Evolutionary conservation across 2,888 invertebrate genomes (phyloP).

Genomic region (Leptopilina syphax): DNA sequence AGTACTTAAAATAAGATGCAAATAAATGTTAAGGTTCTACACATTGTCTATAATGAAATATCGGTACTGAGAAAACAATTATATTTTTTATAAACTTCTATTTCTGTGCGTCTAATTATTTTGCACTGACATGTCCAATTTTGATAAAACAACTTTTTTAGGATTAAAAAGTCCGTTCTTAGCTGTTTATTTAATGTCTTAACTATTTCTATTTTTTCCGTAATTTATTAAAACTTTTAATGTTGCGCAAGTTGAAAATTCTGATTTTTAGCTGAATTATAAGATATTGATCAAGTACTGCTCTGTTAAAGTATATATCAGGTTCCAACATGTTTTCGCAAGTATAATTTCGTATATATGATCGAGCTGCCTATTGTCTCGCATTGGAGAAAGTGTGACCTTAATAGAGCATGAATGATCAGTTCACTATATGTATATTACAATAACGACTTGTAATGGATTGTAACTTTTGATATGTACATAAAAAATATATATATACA

Average conservation of each 20-base stretch:
- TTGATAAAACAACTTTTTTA: too few relatives aligned
- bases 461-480: background rate
- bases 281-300: conserved; percentile 24
- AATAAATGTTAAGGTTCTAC: too few relatives aligned
- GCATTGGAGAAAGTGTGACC: conserved; percentile 71
- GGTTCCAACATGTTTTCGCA: conserved; percentile 20
- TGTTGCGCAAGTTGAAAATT: conserved; percentile 25
- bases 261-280: conserved; percentile 20
- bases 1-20: too few relatives aligned
- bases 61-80: too few relatives aligned
- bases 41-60: too few relatives aligned
- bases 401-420: conserved; percentile 68
- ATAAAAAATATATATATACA: background rate
- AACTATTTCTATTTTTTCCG: background rate
- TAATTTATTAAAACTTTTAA: background rate
- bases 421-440: conserved; percentile 10
- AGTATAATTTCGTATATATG: conserved; percentile 14
- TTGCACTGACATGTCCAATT: too few relatives aligned
- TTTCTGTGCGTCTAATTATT: too few relatives aligned
- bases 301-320: background rate
- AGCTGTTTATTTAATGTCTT: too few relatives aligned
- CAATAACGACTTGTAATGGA: conserved; percentile 7
- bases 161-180: too few relatives aligned
- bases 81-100: too few relatives aligned
- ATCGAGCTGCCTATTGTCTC: conserved; percentile 58